A percentile compares a stretch with the other conserved stretches of the same genome.
phyloP scores from a whole-genome alignment of 2,113 vertebrate species.

The Microtus ochrogaster region DNA sequence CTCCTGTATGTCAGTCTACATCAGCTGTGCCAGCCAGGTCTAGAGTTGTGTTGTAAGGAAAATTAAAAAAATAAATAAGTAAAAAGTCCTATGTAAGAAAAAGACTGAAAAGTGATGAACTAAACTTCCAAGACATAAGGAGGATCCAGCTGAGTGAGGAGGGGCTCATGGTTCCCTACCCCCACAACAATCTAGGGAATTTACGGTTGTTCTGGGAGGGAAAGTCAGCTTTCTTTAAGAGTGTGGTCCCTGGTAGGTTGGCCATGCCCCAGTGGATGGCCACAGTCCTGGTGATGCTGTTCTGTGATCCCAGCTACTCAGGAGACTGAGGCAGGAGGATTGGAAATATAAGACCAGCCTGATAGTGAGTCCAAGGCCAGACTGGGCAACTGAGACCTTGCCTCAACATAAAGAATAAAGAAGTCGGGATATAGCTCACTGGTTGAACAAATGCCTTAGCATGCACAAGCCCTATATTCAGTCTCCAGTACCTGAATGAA shows the following conservation, averaged over 20 bases:
- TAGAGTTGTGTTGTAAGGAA: conserved; percentile 39
- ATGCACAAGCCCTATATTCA: not conserved
- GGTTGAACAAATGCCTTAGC: not conserved
- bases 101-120: not conserved
- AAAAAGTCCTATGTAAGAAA: not conserved
- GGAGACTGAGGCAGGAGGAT: not conserved
- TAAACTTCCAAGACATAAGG: not conserved
- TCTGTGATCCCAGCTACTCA: not conserved
- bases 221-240: not conserved
- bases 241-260: not conserved
- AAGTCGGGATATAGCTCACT: not conserved
- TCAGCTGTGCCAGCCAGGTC: not conserved
- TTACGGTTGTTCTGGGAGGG: not conserved
- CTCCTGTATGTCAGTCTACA: conserved; percentile 28
- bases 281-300: not conserved
- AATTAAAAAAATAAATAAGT: not conserved
- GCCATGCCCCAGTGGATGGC: not conserved
- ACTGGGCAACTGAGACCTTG: not conserved
- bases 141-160: not conserved
- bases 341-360: not conserved
- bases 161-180: not conserved
- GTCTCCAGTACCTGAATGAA: not conserved
- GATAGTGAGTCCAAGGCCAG: not conserved
- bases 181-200: not conserved
- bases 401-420: not conserved